A percentile compares a stretch with the other conserved stretches of the same genome.
These are phyloP conservation scores for Zaprionus davidi DNA, from an alignment of 1,140 invertebrate species.

Conservation along the genomic window DNA sequence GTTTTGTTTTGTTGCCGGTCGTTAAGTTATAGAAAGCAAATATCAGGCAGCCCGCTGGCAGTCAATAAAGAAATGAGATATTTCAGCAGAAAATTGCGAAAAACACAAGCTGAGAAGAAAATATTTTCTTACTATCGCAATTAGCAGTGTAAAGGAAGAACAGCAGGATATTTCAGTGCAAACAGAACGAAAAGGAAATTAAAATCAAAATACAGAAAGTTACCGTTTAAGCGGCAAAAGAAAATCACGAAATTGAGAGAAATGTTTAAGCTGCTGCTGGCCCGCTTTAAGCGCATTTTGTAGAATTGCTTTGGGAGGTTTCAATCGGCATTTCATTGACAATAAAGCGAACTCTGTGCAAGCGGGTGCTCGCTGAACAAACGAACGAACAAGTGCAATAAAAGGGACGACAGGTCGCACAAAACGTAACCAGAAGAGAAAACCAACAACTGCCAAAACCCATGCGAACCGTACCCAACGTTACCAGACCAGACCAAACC, in stretches of 20 bases:
- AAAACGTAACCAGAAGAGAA: constrained; percentile 25
- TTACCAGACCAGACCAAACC: constrained; percentile 38
- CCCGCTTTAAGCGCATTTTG: constrained; percentile 13
- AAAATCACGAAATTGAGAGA: background rate
- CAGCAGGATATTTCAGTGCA: background rate
- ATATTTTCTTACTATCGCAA: background rate
- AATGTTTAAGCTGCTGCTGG: constrained; percentile 11
- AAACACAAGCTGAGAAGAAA: background rate
- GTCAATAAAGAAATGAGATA: constrained; percentile 5
- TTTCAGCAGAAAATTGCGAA: background rate
- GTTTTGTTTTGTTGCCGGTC: background rate
- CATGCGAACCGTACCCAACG: constrained; percentile 34
- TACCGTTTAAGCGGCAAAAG: background rate
- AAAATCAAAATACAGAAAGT: background rate
- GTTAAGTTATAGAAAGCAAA: background rate
- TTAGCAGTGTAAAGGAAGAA: background rate
- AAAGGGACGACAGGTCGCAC: constrained; percentile 38
- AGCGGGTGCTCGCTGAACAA: background rate
- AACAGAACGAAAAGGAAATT: background rate
- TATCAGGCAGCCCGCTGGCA: background rate
- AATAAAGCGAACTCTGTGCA: constrained; percentile 56
- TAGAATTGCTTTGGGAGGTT: constrained; percentile 14
- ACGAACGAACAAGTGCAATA: constrained; percentile 51
- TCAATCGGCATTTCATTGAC: constrained; percentile 55
- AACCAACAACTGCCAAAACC: constrained; percentile 27